Conservation (phyloP, 2,797 vertebrate genomes). For the Gymnothorax reevesii region DNA sequence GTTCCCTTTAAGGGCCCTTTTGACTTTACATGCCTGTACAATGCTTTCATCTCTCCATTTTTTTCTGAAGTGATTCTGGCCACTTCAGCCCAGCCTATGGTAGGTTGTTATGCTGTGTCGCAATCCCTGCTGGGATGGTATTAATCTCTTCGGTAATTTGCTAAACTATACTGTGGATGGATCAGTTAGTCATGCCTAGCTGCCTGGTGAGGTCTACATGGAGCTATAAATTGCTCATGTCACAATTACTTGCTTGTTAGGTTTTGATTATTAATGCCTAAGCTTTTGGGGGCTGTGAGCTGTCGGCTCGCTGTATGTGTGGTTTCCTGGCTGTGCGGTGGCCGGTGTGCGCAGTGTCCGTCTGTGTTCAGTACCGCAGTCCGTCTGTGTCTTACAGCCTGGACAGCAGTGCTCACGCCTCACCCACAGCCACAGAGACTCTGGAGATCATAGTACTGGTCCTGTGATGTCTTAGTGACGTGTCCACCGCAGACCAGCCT, state of each 20-base stretch:
- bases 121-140: not conserved
- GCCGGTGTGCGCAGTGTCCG: slow-evolving; percentile 79
- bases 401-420: slow-evolving; percentile 76
- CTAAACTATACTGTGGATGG: not conserved
- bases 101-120: not conserved
- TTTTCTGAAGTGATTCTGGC: not conserved
- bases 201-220: not conserved
- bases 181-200: slow-evolving; percentile 6
- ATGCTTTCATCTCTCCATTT: not conserved
- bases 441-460: slow-evolving; percentile 96
- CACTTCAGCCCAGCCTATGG: not conserved
- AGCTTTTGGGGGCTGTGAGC: not conserved
- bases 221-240: not conserved
- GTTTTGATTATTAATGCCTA: not conserved
- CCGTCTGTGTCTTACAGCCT: slow-evolving; percentile 80
- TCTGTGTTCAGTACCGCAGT: slow-evolving; percentile 80
- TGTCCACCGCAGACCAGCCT: slow-evolving; percentile 77
- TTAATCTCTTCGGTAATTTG: not conserved
- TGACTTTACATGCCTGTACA: not conserved
- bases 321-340: slow-evolving; percentile 47
- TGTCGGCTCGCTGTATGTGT: not conserved
- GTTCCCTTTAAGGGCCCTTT: no score
- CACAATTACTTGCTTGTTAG: not conserved
- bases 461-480: slow-evolving; percentile 79
- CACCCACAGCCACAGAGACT: slow-evolving; percentile 82